phyloP scores from a whole-genome alignment of 1,140 invertebrate species.

The Drosophila tristis region DNA sequence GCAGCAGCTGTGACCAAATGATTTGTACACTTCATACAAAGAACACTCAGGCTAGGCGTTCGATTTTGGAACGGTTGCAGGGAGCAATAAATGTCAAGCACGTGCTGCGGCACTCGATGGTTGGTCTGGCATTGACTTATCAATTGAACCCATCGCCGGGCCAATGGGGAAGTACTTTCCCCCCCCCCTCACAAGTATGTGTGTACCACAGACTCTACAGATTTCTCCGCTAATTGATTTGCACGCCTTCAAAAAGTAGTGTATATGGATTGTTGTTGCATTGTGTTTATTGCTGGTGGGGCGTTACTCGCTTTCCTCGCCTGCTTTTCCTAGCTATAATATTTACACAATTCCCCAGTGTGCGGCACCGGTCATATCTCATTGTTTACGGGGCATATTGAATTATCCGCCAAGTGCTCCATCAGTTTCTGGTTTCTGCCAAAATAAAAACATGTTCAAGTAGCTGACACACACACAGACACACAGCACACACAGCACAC shows the following conservation, averaged over 20 bases:
- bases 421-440: background rate
- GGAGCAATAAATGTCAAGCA: conserved; percentile 15
- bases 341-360: conserved; percentile 3
- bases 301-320: background rate
- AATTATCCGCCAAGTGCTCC: no score
- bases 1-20: no score
- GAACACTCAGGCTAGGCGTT: no score
- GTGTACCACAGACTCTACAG: background rate
- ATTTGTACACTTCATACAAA: no score
- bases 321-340: background rate
- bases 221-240: conserved; percentile 2
- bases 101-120: conserved; percentile 28
- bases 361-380: no score
- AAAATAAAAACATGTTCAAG: background rate
- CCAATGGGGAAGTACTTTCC: background rate
- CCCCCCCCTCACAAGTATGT: background rate
- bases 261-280: background rate
- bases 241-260: background rate
- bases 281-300: conserved; percentile 15
- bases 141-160: conserved; percentile 56
- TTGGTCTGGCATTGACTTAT: conserved; percentile 58
- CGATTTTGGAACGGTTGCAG: background rate
- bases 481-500: no score
- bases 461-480: no score
- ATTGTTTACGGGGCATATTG: no score